These are phyloP conservation scores for Mythimna vitellina DNA, from an alignment of 2,888 invertebrate genomes.

Conservation along the genomic window DNA sequence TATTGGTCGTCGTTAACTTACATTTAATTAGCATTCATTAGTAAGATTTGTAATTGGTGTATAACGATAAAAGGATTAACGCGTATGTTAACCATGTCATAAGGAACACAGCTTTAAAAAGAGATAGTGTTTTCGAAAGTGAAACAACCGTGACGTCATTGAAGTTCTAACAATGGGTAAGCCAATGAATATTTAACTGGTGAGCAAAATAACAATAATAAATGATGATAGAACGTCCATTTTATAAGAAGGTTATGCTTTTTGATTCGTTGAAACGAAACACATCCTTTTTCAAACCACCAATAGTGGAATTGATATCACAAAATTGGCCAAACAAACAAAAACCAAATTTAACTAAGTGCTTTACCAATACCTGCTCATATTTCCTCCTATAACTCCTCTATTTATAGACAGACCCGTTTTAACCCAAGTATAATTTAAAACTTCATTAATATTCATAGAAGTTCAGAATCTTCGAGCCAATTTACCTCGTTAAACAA, in stretches of 20 bases:
- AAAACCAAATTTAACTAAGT: constrained; percentile 54
- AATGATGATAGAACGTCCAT: too few relatives aligned
- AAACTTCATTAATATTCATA: constrained; percentile 39
- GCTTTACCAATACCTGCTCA: constrained; percentile 23
- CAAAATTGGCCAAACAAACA: constrained; percentile 46
- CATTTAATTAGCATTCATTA: constrained; percentile 48
- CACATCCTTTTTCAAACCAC: too few relatives aligned
- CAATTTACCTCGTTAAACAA: constrained; percentile 10
- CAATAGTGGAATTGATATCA: constrained; percentile 30
- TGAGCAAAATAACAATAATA: too few relatives aligned
- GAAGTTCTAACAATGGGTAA: too few relatives aligned
- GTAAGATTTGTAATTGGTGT: not conserved
- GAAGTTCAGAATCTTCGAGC: not conserved
- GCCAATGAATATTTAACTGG: too few relatives aligned
- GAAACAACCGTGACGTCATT: not conserved
- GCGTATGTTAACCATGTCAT: not conserved
- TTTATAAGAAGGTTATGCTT: too few relatives aligned
- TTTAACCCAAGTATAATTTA: constrained; percentile 17
- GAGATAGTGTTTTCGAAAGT: constrained; percentile 40
- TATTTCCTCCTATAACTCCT: constrained; percentile 11
- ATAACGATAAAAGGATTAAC: constrained; percentile 10
- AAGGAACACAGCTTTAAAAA: constrained; percentile 10
- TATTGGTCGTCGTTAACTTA: constrained; percentile 17
- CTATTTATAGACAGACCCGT: constrained; percentile 32
- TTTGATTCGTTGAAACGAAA: too few relatives aligned